Conservation (phyloP, 1,140 invertebrate species). For the Drosophila pseudoananassae region DNA sequence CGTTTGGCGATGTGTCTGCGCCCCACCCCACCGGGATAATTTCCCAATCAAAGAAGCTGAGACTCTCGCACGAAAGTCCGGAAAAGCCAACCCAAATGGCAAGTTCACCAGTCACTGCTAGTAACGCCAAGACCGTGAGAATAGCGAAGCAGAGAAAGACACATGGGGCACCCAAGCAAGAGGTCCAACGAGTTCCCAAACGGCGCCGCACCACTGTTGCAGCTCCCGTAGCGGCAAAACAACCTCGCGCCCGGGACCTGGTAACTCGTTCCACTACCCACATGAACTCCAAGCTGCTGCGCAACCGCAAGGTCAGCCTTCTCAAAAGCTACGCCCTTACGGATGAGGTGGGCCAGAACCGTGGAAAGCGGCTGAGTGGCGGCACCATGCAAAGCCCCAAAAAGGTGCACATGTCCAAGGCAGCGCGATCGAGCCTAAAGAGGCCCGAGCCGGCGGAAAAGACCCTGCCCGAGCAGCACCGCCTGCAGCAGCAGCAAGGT, state of each 20-base stretch:
- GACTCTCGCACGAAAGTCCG: neutral
- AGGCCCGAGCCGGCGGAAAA: slow-evolving; percentile 11
- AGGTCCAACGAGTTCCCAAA: neutral
- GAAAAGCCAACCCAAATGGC: neutral
- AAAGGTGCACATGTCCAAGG: slow-evolving; percentile 7
- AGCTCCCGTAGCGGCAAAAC: neutral
- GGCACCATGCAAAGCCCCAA: slow-evolving; percentile 26
- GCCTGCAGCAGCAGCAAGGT: slow-evolving; percentile 41
- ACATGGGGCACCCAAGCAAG: neutral
- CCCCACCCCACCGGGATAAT: slow-evolving; percentile 15
- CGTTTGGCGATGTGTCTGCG: neutral
- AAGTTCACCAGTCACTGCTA: neutral
- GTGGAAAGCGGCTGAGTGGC: slow-evolving; percentile 45
- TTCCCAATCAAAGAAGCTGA: neutral
- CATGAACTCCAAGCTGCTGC: slow-evolving; percentile 65
- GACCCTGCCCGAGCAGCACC: slow-evolving; percentile 25
- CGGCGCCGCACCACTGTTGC: slow-evolving; percentile 45
- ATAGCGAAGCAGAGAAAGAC: slow-evolving; percentile 2
- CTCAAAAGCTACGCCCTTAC: slow-evolving; percentile 64
- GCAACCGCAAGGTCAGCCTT: slow-evolving; percentile 66
- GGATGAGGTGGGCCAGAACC: slow-evolving; percentile 22
- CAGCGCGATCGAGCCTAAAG: neutral
- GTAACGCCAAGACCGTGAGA: neutral
- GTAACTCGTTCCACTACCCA: slow-evolving; percentile 65
- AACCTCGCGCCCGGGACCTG: slow-evolving; percentile 39